Evolutionary conservation across 2,888 invertebrate species (phyloP).

Genomic region (Asteroscopus sphinx): DNA sequence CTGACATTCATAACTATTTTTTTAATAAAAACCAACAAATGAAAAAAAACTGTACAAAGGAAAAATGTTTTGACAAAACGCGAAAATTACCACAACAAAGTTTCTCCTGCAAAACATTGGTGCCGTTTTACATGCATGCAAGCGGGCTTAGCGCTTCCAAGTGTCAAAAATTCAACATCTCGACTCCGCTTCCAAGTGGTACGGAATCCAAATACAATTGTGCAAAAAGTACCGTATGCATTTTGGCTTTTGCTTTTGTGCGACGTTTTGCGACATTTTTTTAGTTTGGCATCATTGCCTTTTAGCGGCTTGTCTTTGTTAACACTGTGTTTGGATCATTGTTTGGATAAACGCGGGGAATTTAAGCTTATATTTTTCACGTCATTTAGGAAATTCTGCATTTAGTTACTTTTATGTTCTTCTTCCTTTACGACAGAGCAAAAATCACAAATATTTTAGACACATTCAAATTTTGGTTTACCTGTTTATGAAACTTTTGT

Average conservation of each 20-base stretch:
- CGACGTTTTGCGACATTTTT: constrained; percentile 3
- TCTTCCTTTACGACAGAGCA: too few species aligned
- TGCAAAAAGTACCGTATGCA: constrained; percentile 25
- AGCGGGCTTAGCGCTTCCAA: constrained; percentile 40
- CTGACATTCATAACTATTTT: constrained; percentile 8
- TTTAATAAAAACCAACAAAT: constrained; percentile 20
- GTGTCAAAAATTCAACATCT: constrained; percentile 55
- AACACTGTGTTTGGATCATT: constrained; percentile 5
- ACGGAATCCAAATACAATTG: constrained; percentile 55
- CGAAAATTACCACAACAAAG: constrained; percentile 34
- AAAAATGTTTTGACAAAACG: constrained; percentile 44
- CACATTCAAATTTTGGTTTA: too few species aligned
- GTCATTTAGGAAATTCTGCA: not conserved
- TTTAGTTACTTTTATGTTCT: too few species aligned
- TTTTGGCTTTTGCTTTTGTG: constrained; percentile 12
- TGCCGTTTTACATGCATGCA: constrained; percentile 33
- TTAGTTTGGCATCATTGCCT: constrained; percentile 7
- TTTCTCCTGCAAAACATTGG: constrained; percentile 31
- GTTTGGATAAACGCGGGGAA: too few species aligned
- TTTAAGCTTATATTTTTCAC: not conserved
- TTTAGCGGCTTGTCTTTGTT: constrained; percentile 16
- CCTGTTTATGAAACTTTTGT: too few species aligned
- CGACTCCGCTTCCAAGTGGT: constrained; percentile 49
- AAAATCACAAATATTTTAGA: too few species aligned
- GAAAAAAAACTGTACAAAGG: constrained; percentile 22